These are phyloP conservation scores for Crocallis elinguaria DNA, from an alignment of 2,888 invertebrate genomes.

Conservation along the genomic window DNA sequence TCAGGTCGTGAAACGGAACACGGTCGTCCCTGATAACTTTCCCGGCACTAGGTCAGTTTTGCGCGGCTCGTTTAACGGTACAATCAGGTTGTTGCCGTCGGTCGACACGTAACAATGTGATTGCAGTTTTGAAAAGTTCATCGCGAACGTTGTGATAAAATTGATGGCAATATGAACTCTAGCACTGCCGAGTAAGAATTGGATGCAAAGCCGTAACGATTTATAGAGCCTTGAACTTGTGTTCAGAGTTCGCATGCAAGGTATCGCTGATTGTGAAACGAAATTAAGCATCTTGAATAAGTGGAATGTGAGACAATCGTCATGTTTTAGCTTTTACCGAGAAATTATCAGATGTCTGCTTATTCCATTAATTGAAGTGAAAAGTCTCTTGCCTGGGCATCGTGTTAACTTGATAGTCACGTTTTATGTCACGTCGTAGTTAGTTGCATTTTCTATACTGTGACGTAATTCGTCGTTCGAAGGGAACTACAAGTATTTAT, in stretches of 20 bases:
- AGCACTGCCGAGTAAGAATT: constrained; percentile 45
- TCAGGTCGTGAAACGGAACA: constrained; percentile 68
- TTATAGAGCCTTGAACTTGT: constrained; percentile 67
- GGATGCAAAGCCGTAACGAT: constrained; percentile 15
- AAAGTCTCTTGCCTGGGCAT: constrained; percentile 28
- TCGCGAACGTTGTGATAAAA: constrained; percentile 53
- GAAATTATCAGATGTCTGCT: constrained; percentile 19
- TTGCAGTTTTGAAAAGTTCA: constrained; percentile 78
- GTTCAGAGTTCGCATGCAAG: constrained; percentile 40
- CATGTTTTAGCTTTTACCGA: constrained; percentile 10
- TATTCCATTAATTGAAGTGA: constrained; percentile 37
- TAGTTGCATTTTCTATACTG: constrained; percentile 46
- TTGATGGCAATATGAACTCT: constrained; percentile 54
- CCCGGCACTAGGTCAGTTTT: constrained; percentile 84
- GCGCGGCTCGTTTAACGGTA: constrained; percentile 81
- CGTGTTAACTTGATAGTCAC: constrained; percentile 46
- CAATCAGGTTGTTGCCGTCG: constrained; percentile 80
- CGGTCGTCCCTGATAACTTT: constrained; percentile 77
- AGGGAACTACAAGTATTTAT: too few species aligned
- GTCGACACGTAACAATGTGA: constrained; percentile 78
- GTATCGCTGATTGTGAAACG: constrained; percentile 23
- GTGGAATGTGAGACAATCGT: constrained; percentile 13
- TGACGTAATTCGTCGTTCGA: constrained; percentile 21
- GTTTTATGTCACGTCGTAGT: constrained; percentile 42
- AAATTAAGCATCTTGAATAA: constrained; percentile 15